Evolutionary conservation across 2,797 vertebrate genomes (phyloP).

Genomic region (Bradypus variegatus): DNA sequence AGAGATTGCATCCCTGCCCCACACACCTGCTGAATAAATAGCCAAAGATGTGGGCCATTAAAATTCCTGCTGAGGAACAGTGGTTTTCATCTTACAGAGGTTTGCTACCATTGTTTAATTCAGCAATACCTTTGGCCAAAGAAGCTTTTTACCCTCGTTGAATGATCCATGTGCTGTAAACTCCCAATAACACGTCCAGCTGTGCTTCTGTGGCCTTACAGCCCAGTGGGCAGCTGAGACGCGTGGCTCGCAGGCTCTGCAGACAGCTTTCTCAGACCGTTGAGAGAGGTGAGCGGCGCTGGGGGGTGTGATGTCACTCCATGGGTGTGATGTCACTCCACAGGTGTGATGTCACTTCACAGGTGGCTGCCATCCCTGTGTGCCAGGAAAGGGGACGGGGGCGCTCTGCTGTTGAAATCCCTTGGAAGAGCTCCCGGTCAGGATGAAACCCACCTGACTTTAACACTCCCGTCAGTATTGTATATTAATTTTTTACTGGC

Average conservation of each 20-base stretch:
- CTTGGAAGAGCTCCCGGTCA: neutral
- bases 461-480: neutral
- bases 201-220: slow-evolving; percentile 36
- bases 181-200: slow-evolving; percentile 43
- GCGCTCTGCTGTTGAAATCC: slow-evolving; percentile 36
- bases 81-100: neutral
- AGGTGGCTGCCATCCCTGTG: neutral
- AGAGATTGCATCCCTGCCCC: neutral
- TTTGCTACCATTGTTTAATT: slow-evolving; percentile 35
- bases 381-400: neutral
- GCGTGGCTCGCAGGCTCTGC: slow-evolving; percentile 37
- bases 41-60: neutral
- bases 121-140: slow-evolving; percentile 26
- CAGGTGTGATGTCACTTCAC: slow-evolving; percentile 56
- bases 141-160: slow-evolving; percentile 47
- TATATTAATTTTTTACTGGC: neutral
- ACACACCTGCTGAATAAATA: neutral
- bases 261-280: slow-evolving; percentile 48
- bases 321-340: slow-evolving; percentile 57
- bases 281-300: slow-evolving; percentile 47
- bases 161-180: slow-evolving; percentile 48
- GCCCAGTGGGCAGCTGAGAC: slow-evolving; percentile 32
- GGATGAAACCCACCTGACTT: neutral
- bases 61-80: neutral
- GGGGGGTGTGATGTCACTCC: slow-evolving; percentile 56